Evolutionary conservation across 2,797 vertebrate genomes (phyloP).

Genomic region (Jordanella pulchra): DNA sequence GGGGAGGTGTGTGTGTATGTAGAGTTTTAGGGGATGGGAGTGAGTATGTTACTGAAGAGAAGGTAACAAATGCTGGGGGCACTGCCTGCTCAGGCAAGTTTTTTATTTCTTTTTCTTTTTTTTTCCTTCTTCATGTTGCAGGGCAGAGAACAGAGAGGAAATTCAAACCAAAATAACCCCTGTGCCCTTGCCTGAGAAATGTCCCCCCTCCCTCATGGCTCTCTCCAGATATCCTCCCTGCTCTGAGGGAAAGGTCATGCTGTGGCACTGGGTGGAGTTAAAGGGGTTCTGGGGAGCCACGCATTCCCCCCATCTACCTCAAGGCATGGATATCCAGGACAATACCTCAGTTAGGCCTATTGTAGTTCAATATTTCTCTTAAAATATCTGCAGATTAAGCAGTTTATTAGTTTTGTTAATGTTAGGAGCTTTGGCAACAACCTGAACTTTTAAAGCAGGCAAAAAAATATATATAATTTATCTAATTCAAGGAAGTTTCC

Average conservation of each 20-base stretch:
- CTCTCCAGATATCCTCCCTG: conserved; percentile 62
- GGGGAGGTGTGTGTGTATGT: conserved; percentile 45
- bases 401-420: background rate
- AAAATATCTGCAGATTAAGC: background rate
- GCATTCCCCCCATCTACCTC: conserved; percentile 19
- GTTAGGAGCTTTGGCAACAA: background rate
- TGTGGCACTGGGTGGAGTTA: conserved; percentile 42
- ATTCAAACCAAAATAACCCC: conserved; percentile 77
- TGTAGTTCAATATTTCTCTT: conserved; percentile 5
- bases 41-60: conserved; percentile 59
- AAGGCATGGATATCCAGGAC: conserved; percentile 41
- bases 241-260: conserved; percentile 72
- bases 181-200: conserved; percentile 71
- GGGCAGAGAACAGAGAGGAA: conserved; percentile 73
- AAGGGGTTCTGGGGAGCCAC: conserved; percentile 26
- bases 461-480: background rate
- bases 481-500: conserved; percentile 2
- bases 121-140: conserved; percentile 54
- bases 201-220: conserved; percentile 48
- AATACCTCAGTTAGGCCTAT: conserved; percentile 12
- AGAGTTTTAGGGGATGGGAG: conserved; percentile 38
- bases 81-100: conserved; percentile 71
- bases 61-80: conserved; percentile 67
- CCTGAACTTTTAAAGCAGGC: background rate
- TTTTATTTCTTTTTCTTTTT: conserved; percentile 24